phyloP scores from a whole-genome alignment of 2,113 vertebrate species.

The Malurus cyaneus region DNA sequence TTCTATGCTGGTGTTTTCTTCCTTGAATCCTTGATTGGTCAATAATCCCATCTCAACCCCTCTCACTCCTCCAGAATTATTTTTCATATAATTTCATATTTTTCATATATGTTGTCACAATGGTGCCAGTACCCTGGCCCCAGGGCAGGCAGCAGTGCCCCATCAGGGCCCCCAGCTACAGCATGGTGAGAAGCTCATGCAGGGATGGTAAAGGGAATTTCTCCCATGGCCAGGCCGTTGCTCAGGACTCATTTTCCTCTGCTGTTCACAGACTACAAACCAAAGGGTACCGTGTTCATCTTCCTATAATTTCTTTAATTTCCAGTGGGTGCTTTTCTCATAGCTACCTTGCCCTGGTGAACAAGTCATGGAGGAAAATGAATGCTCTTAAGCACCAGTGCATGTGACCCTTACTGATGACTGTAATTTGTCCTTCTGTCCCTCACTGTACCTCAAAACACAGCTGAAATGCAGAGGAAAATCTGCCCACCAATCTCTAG shows the following conservation, averaged over 20 bases:
- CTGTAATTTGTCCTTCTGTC: neutral
- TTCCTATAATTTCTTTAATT: neutral
- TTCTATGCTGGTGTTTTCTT: neutral
- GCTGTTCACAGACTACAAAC: neutral
- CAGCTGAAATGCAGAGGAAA: neutral
- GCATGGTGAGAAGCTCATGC: fast-evolving
- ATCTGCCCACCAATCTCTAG: neutral
- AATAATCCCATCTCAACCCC: neutral
- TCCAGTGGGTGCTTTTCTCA: neutral
- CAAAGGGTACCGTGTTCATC: neutral
- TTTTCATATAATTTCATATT: no score
- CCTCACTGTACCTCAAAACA: neutral
- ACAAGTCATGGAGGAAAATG: fast-evolving
- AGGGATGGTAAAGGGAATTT: neutral
- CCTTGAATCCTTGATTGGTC: neutral
- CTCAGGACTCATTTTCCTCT: neutral
- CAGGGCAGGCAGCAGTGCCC: neutral
- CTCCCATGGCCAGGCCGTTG: neutral
- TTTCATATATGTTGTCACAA: neutral
- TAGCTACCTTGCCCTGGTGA: neutral
- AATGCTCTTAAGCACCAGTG: neutral
- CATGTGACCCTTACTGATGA: neutral
- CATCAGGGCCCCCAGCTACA: no score
- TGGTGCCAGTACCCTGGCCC: neutral
- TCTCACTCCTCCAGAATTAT: neutral